These are phyloP conservation scores for Gorsachius goisagi DNA, from an alignment of 2,113 vertebrate genomes.

Conservation along the genomic window DNA sequence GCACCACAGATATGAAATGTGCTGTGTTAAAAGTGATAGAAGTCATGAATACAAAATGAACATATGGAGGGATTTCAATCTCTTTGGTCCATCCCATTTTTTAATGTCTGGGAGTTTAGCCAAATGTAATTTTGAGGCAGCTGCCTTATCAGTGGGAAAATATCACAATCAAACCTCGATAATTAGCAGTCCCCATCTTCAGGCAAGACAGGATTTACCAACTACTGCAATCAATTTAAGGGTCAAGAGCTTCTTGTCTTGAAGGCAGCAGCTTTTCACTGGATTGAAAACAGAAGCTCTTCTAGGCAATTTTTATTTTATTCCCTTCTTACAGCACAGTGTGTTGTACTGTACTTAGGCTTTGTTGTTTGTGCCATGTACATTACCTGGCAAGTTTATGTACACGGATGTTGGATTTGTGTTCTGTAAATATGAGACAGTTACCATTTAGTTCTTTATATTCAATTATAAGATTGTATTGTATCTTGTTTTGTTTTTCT, in stretches of 20 bases:
- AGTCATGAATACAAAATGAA: background rate
- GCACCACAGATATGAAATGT: background rate
- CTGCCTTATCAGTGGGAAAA: background rate
- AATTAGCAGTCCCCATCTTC: background rate
- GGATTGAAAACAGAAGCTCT: background rate
- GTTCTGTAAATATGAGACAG: background rate
- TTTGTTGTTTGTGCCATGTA: background rate
- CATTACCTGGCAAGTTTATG: background rate
- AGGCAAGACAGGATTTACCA: background rate
- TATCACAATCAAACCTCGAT: background rate
- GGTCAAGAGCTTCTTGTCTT: background rate
- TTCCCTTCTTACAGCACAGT: background rate
- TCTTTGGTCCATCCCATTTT: background rate
- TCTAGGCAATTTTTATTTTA: background rate
- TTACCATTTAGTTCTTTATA: background rate
- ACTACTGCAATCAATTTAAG: background rate
- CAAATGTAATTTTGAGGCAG: background rate
- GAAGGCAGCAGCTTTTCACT: background rate
- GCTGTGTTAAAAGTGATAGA: background rate
- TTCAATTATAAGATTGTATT: background rate
- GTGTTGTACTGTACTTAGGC: background rate
- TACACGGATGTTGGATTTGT: background rate
- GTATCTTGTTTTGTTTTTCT: background rate
- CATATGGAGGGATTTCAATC: background rate
- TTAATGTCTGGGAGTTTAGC: background rate